Percentiles rank a stretch among this genome's conserved stretches.
Conservation (phyloP, 1,140 invertebrate genomes). For the Tyrophagus putrescentiae region DNA sequence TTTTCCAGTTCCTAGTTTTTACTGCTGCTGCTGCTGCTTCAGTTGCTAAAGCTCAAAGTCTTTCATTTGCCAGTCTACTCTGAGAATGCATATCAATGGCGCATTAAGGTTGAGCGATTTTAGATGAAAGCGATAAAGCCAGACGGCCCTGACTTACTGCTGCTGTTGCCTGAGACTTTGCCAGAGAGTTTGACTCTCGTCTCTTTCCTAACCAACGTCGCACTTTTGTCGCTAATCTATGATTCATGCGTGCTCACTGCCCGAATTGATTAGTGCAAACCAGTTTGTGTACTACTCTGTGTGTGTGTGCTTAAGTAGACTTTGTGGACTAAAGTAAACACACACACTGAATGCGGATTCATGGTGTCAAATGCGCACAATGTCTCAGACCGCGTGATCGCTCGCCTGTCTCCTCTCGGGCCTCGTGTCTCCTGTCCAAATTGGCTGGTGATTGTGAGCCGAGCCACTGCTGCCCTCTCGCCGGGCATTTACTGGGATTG, state of each 20-base stretch:
- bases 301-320: background rate
- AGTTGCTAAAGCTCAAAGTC: too few relatives aligned
- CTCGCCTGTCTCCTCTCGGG: too few relatives aligned
- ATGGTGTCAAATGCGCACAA: too few relatives aligned
- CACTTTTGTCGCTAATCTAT: background rate
- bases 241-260: conserved; percentile 8
- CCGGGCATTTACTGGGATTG: too few relatives aligned
- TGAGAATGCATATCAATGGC: conserved; percentile 12
- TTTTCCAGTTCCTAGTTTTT: too few relatives aligned
- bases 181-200: background rate
- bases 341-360: too few relatives aligned
- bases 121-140: conserved; percentile 5
- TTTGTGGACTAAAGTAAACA: background rate
- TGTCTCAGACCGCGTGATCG: too few relatives aligned
- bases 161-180: background rate
- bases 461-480: too few relatives aligned
- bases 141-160: too few relatives aligned
- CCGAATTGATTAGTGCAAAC: conserved; percentile 4
- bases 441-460: too few relatives aligned
- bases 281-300: background rate
- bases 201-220: background rate
- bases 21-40: too few relatives aligned
- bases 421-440: too few relatives aligned
- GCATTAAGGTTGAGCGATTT: conserved; percentile 14
- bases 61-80: background rate